Evolutionary conservation across 1,140 invertebrate genomes (phyloP).

Genomic region (Phthorimaea operculella): DNA sequence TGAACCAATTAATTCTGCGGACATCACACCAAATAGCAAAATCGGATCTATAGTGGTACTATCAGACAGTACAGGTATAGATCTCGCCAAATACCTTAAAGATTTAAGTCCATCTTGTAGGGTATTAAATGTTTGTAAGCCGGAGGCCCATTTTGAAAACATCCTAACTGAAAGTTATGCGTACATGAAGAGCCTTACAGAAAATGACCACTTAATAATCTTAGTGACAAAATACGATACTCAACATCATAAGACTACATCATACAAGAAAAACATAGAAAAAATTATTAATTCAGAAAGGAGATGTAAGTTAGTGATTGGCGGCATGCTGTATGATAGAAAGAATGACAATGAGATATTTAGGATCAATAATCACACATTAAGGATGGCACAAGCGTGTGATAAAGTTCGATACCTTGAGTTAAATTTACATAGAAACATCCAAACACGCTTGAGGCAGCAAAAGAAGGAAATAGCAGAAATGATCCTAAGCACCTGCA

Average conservation of each 20-base stretch:
- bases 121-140: neutral
- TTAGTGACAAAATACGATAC: neutral
- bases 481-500: neutral
- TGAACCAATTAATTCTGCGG: neutral
- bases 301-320: neutral
- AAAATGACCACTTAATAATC: neutral
- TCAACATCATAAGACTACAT: neutral
- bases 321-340: neutral
- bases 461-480: neutral
- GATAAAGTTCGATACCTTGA: neutral
- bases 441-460: neutral
- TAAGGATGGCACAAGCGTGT: neutral
- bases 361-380: neutral
- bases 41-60: neutral
- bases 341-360: neutral
- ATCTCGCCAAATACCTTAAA: neutral
- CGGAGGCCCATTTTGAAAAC: neutral
- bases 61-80: neutral
- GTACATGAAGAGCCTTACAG: neutral
- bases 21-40: neutral
- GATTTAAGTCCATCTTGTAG: neutral
- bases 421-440: neutral
- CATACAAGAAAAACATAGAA: neutral
- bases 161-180: neutral
- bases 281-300: neutral